Evolutionary conservation across 2,113 vertebrate genomes (phyloP), one percentile per base, ranked within the genome.

Genomic region (Entelurus aequoreus): DNA sequence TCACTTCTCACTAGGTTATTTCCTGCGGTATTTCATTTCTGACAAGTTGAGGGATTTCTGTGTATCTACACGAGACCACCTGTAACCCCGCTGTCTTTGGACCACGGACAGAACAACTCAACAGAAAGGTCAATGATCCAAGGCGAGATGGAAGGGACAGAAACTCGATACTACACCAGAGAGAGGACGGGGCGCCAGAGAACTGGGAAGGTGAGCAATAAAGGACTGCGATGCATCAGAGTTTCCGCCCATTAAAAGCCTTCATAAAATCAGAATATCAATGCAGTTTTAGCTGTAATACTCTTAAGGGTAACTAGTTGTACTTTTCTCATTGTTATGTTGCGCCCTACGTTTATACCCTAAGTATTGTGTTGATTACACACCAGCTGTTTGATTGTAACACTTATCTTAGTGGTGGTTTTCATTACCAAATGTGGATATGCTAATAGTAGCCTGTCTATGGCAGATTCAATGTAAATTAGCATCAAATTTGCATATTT

Each of bases 111-210:
- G 68, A 71, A 49, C 21, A 82, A 66, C 56, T n/a, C 60, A 35
- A 64, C 52, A 28, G 52, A 69, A 63, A 77, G 65, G 68, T 77
- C 77, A 73, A 55, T 19, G 5, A 51, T 65, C 69, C 63, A 75
- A 59, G 49, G 60, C 42, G 71, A 72, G 69, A 78, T 61, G 69
- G 66, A 70, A 57, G 72, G 69, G 59, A 70, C 63, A 47, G 73
- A 81, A 87, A 86, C 52, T 63, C 47, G 66, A 84, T 77, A 80
- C 69, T 74, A 76, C 77, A 82, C 81, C 76, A 65, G 79, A 80
- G 81, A 66, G 66, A 75, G n/a, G 55, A 65, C 53, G 53, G 50
- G 15, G 48, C 51, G 75, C 78, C 56, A 77, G 62, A 58, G 52
- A 69, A 70, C 70, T 21, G 71, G 71, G 69, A 85, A 76, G 71